These are phyloP conservation scores for Theretra japonica DNA, from an alignment of 2,888 invertebrate genomes.

Conservation along the genomic window DNA sequence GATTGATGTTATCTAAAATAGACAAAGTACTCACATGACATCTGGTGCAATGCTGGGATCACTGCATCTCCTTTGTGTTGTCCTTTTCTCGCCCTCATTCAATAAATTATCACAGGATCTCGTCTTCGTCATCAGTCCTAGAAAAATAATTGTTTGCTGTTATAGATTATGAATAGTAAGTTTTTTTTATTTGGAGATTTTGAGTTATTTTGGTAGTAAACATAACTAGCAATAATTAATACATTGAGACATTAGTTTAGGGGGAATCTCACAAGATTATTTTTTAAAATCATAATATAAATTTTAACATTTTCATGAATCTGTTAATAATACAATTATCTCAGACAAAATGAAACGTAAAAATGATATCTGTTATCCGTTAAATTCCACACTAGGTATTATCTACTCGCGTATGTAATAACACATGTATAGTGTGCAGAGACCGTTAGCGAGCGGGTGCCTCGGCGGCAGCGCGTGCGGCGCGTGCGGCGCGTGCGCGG, in stretches of 20 bases:
- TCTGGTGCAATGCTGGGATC: slow-evolving; percentile 93
- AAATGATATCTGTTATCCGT: too few relatives aligned
- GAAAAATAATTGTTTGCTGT: slow-evolving; percentile 24
- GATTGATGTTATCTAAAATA: background rate
- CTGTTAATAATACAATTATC: too few relatives aligned
- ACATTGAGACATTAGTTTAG: too few relatives aligned
- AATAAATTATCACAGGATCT: slow-evolving; percentile 94
- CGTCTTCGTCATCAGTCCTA: slow-evolving; percentile 90
- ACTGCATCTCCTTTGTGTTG: slow-evolving; percentile 89
- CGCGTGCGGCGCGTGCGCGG: slow-evolving; percentile 49
- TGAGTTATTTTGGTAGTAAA: too few relatives aligned
- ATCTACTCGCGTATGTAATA: background rate
- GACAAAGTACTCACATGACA: slow-evolving; percentile 79
- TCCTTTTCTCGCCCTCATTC: slow-evolving; percentile 85
- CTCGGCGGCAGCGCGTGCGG: slow-evolving; percentile 35
- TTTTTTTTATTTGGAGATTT: too few relatives aligned
- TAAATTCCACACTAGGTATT: too few relatives aligned
- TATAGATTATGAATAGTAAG: too few relatives aligned
- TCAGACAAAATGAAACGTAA: too few relatives aligned
- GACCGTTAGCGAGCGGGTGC: slow-evolving; percentile 41
- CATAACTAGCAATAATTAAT: too few relatives aligned
- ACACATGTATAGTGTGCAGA: background rate
- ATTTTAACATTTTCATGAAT: too few relatives aligned
- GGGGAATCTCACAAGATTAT: too few relatives aligned
- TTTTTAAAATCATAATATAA: too few relatives aligned